Percentiles rank a stretch among this genome's conserved stretches.
phyloP scores from a whole-genome alignment of 2,113 vertebrate genomes.

The Eurypyga helias region DNA sequence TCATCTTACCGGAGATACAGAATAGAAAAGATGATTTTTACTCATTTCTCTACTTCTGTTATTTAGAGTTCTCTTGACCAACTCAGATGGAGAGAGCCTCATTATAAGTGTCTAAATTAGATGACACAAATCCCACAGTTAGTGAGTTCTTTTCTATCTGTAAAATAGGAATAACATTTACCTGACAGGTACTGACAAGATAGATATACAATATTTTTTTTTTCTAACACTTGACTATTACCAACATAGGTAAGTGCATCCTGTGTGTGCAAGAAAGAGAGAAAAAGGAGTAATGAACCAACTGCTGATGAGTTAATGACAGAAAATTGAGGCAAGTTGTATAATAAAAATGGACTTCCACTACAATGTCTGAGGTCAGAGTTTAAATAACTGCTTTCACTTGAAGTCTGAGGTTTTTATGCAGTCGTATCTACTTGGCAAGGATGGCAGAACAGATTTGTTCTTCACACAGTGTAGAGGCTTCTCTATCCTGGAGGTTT shows the following conservation, averaged over 20 bases:
- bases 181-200: background rate
- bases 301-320: background rate
- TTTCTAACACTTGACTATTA: background rate
- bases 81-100: background rate
- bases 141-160: background rate
- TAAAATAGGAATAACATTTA: background rate
- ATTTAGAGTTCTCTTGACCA: background rate
- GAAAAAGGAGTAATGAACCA: background rate
- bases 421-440: background rate
- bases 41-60: background rate
- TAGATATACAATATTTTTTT: background rate
- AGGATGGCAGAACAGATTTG: background rate
- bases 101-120: background rate
- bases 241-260: background rate
- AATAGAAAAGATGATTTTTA: background rate
- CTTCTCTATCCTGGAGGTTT: background rate
- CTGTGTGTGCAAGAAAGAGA: background rate
- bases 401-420: background rate
- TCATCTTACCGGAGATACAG: background rate
- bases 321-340: background rate
- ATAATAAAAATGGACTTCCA: background rate
- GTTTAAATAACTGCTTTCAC: background rate
- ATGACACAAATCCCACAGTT: background rate
- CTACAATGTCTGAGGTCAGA: background rate
- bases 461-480: background rate